Evolutionary conservation across 2,797 vertebrate genomes (phyloP).

Genomic region (Leptatherina wallacei): DNA sequence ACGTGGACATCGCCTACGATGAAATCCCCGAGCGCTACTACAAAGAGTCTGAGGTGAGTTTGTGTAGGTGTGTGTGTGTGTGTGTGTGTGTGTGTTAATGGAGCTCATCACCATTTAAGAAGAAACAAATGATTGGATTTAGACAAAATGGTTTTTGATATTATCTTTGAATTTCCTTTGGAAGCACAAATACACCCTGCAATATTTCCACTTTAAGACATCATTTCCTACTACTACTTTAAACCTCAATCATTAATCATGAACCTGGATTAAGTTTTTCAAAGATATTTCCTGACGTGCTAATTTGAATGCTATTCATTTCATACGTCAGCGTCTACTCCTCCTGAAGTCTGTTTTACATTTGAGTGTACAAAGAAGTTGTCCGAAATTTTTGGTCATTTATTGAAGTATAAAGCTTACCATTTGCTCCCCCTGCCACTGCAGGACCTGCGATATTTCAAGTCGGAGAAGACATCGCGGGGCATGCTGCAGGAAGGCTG

Average conservation of each 20-base stretch:
- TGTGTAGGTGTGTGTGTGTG: constrained; percentile 28
- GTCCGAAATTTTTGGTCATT: constrained; percentile 21
- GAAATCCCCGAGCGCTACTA: constrained; percentile 95
- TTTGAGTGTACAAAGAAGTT: not conserved
- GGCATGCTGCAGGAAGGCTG: constrained; percentile 94
- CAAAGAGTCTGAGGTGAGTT: constrained; percentile 91
- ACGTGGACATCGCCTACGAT: constrained; percentile 95
- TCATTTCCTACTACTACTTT: not conserved
- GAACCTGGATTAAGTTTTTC: not conserved
- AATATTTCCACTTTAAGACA: not conserved
- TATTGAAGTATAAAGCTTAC: constrained; percentile 14
- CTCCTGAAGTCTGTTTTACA: not conserved
- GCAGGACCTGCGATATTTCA: constrained; percentile 94
- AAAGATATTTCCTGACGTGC: not conserved
- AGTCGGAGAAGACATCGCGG: constrained; percentile 94
- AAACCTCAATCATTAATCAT: not conserved
- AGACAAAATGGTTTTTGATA: not conserved
- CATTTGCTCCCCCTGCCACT: not conserved
- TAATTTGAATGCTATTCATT: not conserved
- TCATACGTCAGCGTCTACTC: not conserved
- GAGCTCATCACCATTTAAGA: not conserved
- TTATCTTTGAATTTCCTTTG: not conserved
- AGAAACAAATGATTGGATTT: not conserved
- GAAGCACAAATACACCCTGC: not conserved
- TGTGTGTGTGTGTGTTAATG: constrained; percentile 11